Conservation (phyloP, 1,140 invertebrate genomes). For the Sitobion miscanthi region DNA sequence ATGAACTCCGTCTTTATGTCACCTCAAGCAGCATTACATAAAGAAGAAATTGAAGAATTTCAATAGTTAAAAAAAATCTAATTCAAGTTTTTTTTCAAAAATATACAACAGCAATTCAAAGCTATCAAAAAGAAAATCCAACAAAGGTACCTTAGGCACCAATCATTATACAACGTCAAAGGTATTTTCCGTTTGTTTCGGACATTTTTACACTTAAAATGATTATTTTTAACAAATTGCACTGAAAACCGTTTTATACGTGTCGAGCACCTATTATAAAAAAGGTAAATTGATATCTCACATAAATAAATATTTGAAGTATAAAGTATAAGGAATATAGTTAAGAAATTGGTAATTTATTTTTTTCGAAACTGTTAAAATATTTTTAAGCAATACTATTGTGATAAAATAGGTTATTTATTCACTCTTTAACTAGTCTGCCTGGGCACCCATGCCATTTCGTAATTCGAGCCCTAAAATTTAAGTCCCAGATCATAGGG, state of each 20-base stretch:
- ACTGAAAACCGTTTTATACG: neutral
- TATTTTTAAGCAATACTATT: neutral
- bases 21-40: neutral
- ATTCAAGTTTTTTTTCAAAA: neutral
- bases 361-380: neutral
- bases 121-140: neutral
- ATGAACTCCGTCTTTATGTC: neutral
- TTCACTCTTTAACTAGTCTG: neutral
- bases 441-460: no score
- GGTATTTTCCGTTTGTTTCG: conserved; percentile 11
- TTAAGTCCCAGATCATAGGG: no score
- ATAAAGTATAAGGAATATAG: neutral
- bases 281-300: neutral
- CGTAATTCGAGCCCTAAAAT: no score
- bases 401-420: neutral
- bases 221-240: neutral
- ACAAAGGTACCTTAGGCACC: neutral
- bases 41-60: conserved; percentile 21
- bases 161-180: conserved; percentile 5
- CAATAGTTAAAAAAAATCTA: neutral
- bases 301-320: neutral
- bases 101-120: neutral
- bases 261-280: neutral
- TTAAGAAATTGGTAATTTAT: neutral
- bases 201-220: neutral